Percentiles rank a stretch among this genome's conserved stretches.
Evolutionary conservation across 2,888 invertebrate genomes (phyloP).

Genomic region (Protophormia terraenovae): DNA sequence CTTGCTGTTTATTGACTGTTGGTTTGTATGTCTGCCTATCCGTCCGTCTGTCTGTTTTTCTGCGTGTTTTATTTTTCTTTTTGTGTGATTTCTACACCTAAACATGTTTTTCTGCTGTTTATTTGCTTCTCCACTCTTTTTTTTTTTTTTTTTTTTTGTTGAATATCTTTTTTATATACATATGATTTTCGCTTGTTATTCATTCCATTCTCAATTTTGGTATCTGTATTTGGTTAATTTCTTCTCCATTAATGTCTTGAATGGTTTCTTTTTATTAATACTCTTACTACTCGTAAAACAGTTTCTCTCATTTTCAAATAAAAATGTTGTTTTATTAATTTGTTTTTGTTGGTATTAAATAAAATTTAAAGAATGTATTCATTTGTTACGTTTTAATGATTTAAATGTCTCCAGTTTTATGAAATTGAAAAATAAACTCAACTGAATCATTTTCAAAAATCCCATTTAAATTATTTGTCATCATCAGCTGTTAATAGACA

Average conservation of each 20-base stretch:
- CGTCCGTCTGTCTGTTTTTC: slow-evolving; percentile 21
- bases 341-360: neutral
- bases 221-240: slow-evolving; percentile 50
- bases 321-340: neutral
- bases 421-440: neutral
- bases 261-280: slow-evolving; percentile 56
- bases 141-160: slow-evolving; percentile 15
- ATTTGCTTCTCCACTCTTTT: slow-evolving; percentile 55
- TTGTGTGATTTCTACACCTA: slow-evolving; percentile 50
- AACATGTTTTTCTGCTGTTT: slow-evolving; percentile 61
- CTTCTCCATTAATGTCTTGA: slow-evolving; percentile 60
- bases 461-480: neutral
- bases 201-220: slow-evolving; percentile 48
- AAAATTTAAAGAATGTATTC: slow-evolving; percentile 42
- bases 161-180: too few relatives aligned
- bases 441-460: too few relatives aligned
- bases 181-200: slow-evolving; percentile 29
- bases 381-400: neutral
- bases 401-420: neutral
- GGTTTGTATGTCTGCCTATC: slow-evolving; percentile 22
- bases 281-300: slow-evolving; percentile 16
- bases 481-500: too few relatives aligned
- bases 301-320: slow-evolving; percentile 44
- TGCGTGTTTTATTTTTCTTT: slow-evolving; percentile 2
- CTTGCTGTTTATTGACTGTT: slow-evolving; percentile 57